These are phyloP conservation scores for Oncorhynchus masou DNA, from an alignment of 2,113 vertebrate genomes.

Conservation along the genomic window DNA sequence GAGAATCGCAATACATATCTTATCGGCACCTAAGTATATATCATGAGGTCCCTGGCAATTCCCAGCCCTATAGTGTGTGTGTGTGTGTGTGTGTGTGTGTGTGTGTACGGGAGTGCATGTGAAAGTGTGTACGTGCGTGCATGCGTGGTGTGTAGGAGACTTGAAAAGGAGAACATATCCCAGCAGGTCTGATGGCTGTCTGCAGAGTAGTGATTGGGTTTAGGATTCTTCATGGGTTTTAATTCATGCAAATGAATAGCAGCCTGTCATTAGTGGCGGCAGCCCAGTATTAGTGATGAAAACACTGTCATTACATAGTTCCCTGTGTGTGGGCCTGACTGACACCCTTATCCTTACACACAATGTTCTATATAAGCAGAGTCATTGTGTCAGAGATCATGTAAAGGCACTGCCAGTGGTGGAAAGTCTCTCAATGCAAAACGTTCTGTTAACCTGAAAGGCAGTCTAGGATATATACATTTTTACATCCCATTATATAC, in stretches of 20 bases:
- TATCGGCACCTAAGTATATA: no score
- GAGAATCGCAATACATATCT: no score
- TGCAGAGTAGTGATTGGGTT: conserved; percentile 26
- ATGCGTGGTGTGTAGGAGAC: conserved; percentile 15
- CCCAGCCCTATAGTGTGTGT: no score
- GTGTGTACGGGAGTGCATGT: conserved; percentile 27
- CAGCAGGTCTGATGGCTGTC: conserved; percentile 50
- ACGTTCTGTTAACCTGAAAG: no score
- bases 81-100: conserved; percentile 9
- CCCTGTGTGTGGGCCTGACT: conserved; percentile 36
- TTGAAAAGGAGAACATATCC: conserved; percentile 34
- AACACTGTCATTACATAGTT: conserved; percentile 62
- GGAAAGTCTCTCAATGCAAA: no score
- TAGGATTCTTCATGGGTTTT: conserved; percentile 62
- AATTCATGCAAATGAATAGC: conserved; percentile 68
- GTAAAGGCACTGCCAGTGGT: neutral
- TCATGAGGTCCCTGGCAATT: no score
- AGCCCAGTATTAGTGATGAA: conserved; percentile 64
- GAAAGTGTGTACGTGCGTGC: conserved; percentile 21
- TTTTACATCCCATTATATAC: no score
- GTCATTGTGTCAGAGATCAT: neutral
- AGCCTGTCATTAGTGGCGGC: conserved; percentile 70
- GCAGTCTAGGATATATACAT: no score
- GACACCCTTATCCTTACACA: conserved; percentile 65
- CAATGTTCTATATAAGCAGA: conserved; percentile 30